These are phyloP conservation scores for Ditula angustiorana DNA, from an alignment of 2,888 invertebrate species.

Conservation along the genomic window DNA sequence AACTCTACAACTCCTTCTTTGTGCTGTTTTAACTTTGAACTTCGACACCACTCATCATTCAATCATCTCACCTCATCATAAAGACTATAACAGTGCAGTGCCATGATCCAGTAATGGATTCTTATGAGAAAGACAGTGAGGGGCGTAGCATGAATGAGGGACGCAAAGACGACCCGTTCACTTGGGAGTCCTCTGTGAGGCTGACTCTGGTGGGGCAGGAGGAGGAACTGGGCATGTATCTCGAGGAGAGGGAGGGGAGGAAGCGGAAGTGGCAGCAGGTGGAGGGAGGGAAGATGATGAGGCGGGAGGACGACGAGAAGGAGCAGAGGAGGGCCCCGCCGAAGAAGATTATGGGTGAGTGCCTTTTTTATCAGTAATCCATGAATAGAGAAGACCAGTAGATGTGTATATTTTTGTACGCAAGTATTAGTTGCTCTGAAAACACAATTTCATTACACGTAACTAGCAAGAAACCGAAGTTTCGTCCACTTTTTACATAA, in stretches of 20 bases:
- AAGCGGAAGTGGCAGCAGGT: constrained; percentile 79
- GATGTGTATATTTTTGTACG: no score
- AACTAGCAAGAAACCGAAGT: no score
- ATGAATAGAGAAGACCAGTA: no score
- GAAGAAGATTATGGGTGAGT: constrained; percentile 80
- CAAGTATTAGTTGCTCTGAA: no score
- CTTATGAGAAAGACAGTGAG: constrained; percentile 61
- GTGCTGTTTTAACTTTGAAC: constrained; percentile 90
- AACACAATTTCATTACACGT: no score
- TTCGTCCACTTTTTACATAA: no score
- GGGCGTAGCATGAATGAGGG: constrained; percentile 68
- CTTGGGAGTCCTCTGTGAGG: constrained; percentile 75
- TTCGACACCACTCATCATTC: constrained; percentile 54
- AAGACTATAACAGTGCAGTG: constrained; percentile 63
- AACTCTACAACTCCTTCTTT: constrained; percentile 94
- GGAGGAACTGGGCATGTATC: constrained; percentile 74
- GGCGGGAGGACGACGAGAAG: constrained; percentile 73
- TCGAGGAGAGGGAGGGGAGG: constrained; percentile 74
- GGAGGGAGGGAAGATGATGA: constrained; percentile 62
- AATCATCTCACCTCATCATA: constrained; percentile 57
- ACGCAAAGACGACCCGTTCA: constrained; percentile 66
- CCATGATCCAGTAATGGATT: constrained; percentile 74
- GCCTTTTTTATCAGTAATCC: constrained; percentile 27
- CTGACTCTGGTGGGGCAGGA: constrained; percentile 66
- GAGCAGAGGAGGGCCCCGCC: constrained; percentile 77